Conservation (phyloP, 2,888 invertebrate species). For the Lasioglossum pauxillum region DNA sequence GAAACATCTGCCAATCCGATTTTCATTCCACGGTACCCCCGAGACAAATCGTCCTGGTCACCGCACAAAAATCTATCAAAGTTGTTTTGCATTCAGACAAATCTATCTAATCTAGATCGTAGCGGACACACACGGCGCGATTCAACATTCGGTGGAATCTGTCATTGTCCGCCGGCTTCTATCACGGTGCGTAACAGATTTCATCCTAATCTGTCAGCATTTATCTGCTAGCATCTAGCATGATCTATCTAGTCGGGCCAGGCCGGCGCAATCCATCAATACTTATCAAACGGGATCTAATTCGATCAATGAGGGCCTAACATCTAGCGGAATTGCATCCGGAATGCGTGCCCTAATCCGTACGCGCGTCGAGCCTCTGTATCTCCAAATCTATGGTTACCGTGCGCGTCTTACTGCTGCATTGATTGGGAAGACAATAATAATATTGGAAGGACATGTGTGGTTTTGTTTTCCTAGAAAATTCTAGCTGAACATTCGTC, state of each 20-base stretch:
- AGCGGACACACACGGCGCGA: neutral
- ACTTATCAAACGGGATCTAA: slow-evolving; percentile 4
- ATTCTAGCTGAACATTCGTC: neutral
- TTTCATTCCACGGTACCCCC: neutral
- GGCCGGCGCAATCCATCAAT: neutral
- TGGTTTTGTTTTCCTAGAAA: neutral
- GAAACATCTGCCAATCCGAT: neutral
- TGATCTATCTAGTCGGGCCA: neutral
- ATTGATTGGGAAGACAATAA: no score
- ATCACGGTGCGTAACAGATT: neutral
- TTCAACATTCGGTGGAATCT: neutral
- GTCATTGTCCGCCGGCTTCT: neutral
- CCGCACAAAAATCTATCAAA: neutral
- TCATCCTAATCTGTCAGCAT: slow-evolving; percentile 11
- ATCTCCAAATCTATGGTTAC: neutral
- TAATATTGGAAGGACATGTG: neutral
- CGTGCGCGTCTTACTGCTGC: neutral
- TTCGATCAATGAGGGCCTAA: slow-evolving; percentile 6
- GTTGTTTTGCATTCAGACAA: neutral
- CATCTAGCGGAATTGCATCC: slow-evolving; percentile 1
- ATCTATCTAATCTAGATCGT: neutral
- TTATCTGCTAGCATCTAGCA: neutral
- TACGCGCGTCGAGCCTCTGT: neutral
- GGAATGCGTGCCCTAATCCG: neutral
- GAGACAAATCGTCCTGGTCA: neutral